Evolutionary conservation across 2,797 vertebrate species (phyloP).

Genomic region (Hapalemur alaotrensis): DNA sequence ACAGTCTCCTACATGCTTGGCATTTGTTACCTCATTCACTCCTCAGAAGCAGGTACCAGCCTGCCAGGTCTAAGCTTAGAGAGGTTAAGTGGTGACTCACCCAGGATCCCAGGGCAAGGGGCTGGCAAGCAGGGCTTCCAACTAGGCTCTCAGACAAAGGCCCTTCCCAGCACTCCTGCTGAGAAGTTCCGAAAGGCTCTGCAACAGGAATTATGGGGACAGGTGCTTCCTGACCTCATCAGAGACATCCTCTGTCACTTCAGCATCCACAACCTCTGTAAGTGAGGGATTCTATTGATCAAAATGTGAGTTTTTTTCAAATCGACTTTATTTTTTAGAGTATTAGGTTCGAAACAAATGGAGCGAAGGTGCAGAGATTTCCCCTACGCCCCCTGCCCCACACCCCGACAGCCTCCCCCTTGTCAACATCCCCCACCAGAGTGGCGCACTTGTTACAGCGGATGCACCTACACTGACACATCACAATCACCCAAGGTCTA

Average conservation of each 20-base stretch:
- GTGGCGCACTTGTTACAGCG: not conserved
- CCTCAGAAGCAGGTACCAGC: not conserved
- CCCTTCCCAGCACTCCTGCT: not conserved
- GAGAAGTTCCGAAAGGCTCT: not conserved
- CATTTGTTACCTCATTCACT: not conserved
- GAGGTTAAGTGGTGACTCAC: not conserved
- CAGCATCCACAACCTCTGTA: not conserved
- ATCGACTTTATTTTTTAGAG: not conserved
- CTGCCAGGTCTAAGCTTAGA: not conserved
- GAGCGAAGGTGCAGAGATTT: not conserved
- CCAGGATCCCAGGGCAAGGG: not conserved
- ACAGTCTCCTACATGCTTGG: accelerated
- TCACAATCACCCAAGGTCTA: too few relatives aligned
- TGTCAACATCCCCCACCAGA: too few relatives aligned
- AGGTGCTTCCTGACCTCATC: not conserved
- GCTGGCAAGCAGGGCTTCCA: not conserved
- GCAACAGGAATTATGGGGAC: not conserved
- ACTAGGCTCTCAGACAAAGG: not conserved
- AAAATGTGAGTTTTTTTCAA: not conserved
- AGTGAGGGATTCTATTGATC: not conserved
- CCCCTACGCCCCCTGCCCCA: accelerated
- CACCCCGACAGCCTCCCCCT: not conserved
- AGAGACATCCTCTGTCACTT: not conserved
- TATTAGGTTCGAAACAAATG: not conserved
- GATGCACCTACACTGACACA: not conserved